Base-by-base conservation (phyloP, 2,888 invertebrate species). In the Phlogophora meticulosa region DNA sequence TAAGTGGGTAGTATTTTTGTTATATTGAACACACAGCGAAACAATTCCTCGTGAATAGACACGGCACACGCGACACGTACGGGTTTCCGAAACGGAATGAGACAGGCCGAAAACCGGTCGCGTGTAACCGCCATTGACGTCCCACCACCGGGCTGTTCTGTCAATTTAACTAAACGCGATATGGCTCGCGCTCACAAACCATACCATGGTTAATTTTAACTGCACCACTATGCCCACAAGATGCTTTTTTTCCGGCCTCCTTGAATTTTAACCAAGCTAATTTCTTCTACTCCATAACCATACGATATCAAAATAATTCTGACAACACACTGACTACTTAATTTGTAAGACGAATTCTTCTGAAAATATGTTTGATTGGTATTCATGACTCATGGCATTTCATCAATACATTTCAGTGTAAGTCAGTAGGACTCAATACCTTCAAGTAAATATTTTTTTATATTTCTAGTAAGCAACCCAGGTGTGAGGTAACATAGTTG, bases 151-250 rank as follows among this genome's bases (percentile, higher is more conserved):
- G 83, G 81, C 76, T 76, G 82, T 85, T 86, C 90, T 87, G 90
- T 90, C 90, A 91, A 87, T 90, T 93, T 92, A 92, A 93, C 93
- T 80, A 82, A 72, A 81, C 84, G 90, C 92, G 92, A 91, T 93
- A 86, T 89, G 90, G 90, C 90, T 86, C 73, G 53, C 86, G 79
- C 84, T 84, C 66, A 45, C 38, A 65, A 66, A 70, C 53, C 66
- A 53, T 65, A 49, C 49, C 38, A 11, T 51, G 53, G 64, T 72
- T 64, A 71, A 58, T 28, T 61, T 36, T 62, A 48, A 67, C 51
- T 38, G 10, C 17, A 61, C 20, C 40, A 43, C 28, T 32, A 13
- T 42, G 2, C 22, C 11, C n/a, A 48, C 11, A 49, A 45, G 11
- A 32, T 28, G 2, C 4, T 22, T 4, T 24, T 9, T 38, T 43